These are phyloP conservation scores for Mythimna albipuncta DNA, from an alignment of 2,888 invertebrate genomes.

Conservation along the genomic window DNA sequence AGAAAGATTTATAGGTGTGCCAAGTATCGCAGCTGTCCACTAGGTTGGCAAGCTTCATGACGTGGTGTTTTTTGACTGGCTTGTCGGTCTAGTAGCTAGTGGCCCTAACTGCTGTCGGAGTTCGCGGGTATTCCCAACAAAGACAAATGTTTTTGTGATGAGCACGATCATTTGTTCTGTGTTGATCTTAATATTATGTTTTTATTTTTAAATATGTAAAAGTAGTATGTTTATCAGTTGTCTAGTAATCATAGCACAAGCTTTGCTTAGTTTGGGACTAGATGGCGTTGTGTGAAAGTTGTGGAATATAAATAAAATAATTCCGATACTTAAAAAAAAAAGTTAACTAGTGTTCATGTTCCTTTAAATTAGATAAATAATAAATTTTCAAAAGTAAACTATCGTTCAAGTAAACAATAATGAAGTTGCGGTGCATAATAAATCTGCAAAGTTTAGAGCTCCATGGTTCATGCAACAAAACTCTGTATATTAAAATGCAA, in stretches of 20 bases:
- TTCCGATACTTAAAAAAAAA: neutral
- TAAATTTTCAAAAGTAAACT: slow-evolving; percentile 5
- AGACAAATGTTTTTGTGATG: too few relatives aligned
- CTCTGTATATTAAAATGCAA: slow-evolving; percentile 14
- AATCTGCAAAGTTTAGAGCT: slow-evolving; percentile 25
- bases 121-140: too few relatives aligned
- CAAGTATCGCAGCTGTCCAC: slow-evolving; percentile 65
- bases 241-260: too few relatives aligned
- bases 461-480: slow-evolving; percentile 17
- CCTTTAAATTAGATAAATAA: slow-evolving; percentile 8
- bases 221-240: too few relatives aligned
- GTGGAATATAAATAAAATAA: neutral
- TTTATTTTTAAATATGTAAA: too few relatives aligned
- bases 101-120: too few relatives aligned
- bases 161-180: too few relatives aligned
- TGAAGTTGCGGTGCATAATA: slow-evolving; percentile 23
- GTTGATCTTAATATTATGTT: too few relatives aligned
- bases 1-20: slow-evolving; percentile 76
- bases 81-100: too few relatives aligned
- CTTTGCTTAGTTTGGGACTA: too few relatives aligned
- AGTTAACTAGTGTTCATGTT: neutral
- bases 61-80: slow-evolving; percentile 28
- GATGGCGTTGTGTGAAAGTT: too few relatives aligned
- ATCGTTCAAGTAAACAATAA: slow-evolving; percentile 15
- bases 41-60: slow-evolving; percentile 53